Conservation (phyloP, 2,113 vertebrate species). For the Boleophthalmus pectinirostris region DNA sequence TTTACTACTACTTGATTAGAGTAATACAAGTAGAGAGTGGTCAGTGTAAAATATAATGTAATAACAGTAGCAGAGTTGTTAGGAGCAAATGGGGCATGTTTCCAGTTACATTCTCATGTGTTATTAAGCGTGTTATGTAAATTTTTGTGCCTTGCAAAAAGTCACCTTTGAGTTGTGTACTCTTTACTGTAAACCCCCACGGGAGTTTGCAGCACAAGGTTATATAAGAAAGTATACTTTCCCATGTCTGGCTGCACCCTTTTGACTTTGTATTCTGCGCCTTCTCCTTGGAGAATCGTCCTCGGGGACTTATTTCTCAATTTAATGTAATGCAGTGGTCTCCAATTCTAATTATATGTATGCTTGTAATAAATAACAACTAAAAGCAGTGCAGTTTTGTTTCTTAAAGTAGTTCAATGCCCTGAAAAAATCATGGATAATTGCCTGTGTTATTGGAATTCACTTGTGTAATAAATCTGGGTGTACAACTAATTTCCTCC, state of each 20-base stretch:
- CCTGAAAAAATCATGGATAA: neutral
- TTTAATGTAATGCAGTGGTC: slow-evolving; percentile 10
- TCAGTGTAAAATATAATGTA: too few species aligned
- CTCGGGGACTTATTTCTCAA: slow-evolving; percentile 7
- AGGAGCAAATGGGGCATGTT: too few species aligned
- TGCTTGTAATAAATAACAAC: slow-evolving; percentile 7
- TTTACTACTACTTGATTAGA: too few species aligned
- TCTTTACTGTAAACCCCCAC: neutral
- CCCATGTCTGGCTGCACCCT: neutral
- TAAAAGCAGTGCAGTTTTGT: neutral
- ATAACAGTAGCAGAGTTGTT: too few species aligned
- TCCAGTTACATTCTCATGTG: neutral
- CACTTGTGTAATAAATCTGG: slow-evolving; percentile 4
- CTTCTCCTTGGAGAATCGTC: neutral
- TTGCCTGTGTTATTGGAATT: slow-evolving; percentile 5
- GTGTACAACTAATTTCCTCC: neutral
- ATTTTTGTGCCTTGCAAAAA: neutral
- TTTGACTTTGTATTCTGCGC: neutral
- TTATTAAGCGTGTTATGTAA: neutral
- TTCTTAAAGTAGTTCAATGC: slow-evolving; percentile 3
- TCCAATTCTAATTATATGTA: slow-evolving; percentile 2
- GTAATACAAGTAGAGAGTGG: too few species aligned
- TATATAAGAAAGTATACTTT: neutral
- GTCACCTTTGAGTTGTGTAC: neutral
- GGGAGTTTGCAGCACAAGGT: neutral